Conservation (phyloP, 2,113 vertebrate genomes). For the Catharus fuscescens region DNA sequence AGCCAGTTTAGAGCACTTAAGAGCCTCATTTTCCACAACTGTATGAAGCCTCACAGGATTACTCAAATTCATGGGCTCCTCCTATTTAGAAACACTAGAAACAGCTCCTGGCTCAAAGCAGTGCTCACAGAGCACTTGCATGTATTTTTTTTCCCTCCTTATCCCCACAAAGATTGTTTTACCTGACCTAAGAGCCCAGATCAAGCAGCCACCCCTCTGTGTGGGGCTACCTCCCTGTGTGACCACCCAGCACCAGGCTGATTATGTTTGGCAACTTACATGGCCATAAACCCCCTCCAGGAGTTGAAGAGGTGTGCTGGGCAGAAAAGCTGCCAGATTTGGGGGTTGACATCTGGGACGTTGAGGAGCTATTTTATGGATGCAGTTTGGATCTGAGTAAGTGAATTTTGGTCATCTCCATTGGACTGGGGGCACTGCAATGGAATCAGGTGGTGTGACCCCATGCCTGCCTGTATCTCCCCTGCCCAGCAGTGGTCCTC, state of each 20-base stretch:
- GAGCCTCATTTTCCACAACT: neutral
- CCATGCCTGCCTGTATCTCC: accelerated
- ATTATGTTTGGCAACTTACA: neutral
- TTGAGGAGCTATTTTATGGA: neutral
- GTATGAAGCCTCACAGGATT: neutral
- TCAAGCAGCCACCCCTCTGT: neutral
- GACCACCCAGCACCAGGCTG: neutral
- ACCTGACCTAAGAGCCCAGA: neutral
- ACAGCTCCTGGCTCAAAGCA: neutral
- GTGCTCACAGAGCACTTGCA: neutral
- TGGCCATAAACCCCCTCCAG: neutral
- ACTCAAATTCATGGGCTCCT: neutral
- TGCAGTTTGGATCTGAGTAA: neutral
- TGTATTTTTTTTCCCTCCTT: neutral
- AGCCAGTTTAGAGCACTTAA: neutral
- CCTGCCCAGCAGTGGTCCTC: neutral
- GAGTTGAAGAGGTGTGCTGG: neutral
- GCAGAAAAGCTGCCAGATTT: neutral
- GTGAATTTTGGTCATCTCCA: neutral
- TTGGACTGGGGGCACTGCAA: neutral
- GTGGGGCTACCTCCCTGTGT: neutral
- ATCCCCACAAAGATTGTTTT: neutral
- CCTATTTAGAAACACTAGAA: neutral
- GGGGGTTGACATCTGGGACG: neutral
- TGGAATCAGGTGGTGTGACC: neutral